Conservation (phyloP, 2,797 vertebrate genomes). For the Diceros bicornis region DNA sequence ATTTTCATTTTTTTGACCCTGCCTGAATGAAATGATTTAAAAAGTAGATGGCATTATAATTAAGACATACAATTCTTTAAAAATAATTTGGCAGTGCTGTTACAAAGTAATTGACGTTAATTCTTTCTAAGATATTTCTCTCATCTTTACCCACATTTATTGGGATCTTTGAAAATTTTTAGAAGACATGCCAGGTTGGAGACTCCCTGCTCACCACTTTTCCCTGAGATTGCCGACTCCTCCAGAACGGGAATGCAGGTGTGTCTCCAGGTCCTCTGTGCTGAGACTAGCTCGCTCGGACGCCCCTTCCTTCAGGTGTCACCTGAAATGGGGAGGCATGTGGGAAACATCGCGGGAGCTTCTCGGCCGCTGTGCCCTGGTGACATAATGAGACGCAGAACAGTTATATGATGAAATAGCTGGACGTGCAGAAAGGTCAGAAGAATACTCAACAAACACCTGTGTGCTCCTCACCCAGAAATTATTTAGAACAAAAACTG, state of each 20-base stretch:
- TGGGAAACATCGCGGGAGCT: fast-evolving
- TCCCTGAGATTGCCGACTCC: not conserved
- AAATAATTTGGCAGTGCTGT: not conserved
- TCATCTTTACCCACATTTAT: not conserved
- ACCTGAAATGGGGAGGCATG: not conserved
- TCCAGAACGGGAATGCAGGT: not conserved
- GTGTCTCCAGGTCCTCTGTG: not conserved
- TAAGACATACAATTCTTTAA: not conserved
- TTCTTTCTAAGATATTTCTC: not conserved
- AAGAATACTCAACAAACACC: not conserved
- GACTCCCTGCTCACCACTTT: not conserved
- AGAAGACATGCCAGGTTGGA: not conserved
- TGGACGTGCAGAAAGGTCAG: not conserved
- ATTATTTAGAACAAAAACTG: not conserved
- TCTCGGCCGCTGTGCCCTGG: fast-evolving
- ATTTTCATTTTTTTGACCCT: not conserved
- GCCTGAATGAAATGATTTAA: slow-evolving; percentile 10
- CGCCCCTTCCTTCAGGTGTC: not conserved
- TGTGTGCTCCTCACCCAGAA: not conserved
- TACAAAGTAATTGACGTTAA: not conserved
- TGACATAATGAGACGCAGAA: no score
- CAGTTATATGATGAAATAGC: not conserved
- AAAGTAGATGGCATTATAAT: not conserved
- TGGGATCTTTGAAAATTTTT: not conserved
- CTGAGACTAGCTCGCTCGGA: not conserved